Evolutionary conservation across 2,113 vertebrate genomes (phyloP).

Genomic region (Eidolon helvum): DNA sequence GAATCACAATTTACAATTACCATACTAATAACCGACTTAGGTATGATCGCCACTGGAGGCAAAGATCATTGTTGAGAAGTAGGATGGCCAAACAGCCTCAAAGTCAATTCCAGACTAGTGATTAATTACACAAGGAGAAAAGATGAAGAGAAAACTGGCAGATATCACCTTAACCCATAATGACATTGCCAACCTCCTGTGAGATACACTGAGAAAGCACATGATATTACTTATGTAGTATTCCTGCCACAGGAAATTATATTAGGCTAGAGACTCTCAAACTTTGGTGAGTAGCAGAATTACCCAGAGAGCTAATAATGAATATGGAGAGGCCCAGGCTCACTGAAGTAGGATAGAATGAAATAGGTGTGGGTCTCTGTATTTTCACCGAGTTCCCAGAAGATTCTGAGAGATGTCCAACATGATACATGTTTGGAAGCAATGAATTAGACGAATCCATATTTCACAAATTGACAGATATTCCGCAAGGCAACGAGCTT

Average conservation of each 20-base stretch:
- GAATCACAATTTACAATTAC: background rate
- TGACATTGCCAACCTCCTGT: background rate
- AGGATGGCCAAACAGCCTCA: background rate
- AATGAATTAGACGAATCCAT: background rate
- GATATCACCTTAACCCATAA: background rate
- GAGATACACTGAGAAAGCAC: background rate
- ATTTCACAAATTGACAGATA: background rate
- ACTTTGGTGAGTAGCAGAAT: background rate
- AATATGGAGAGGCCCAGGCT: background rate
- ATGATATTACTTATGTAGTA: accelerated
- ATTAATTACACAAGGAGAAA: background rate
- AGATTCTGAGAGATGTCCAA: background rate
- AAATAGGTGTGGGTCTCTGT: background rate
- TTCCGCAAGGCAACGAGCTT: background rate
- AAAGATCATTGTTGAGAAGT: background rate
- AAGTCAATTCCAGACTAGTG: background rate
- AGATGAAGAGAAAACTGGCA: background rate
- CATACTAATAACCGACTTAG: background rate
- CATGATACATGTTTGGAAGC: background rate
- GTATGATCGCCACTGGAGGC: background rate
- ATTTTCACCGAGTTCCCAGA: background rate
- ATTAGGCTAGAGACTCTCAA: background rate
- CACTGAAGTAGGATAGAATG: background rate
- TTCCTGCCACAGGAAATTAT: background rate
- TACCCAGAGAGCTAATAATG: background rate